A percentile compares a stretch with the other conserved stretches of the same genome.
These are phyloP conservation scores for Cantharis lateralis DNA, from an alignment of 2,888 invertebrate genomes.

Conservation along the genomic window DNA sequence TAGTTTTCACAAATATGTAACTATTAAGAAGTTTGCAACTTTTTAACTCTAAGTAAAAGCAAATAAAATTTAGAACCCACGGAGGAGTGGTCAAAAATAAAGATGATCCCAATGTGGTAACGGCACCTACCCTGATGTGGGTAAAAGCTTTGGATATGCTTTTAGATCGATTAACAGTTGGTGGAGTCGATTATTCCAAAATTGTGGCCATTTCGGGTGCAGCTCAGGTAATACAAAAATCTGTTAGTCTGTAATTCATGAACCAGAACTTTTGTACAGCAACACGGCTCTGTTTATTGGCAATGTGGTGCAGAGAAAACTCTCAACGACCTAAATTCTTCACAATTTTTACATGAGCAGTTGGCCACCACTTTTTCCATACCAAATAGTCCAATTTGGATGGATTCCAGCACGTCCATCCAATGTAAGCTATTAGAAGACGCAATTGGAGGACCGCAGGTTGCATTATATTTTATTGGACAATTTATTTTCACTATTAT, in stretches of 20 bases:
- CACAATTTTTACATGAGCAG: slow-evolving; percentile 82
- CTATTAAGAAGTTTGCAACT: neutral
- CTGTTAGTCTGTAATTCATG: neutral
- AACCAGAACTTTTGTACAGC: slow-evolving; percentile 65
- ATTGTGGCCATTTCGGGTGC: slow-evolving; percentile 88
- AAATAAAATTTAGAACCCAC: slow-evolving; percentile 60
- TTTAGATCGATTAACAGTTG: slow-evolving; percentile 79
- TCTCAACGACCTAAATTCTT: slow-evolving; percentile 69
- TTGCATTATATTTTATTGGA: slow-evolving; percentile 50
- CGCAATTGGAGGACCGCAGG: slow-evolving; percentile 71
- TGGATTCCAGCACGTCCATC: slow-evolving; percentile 84
- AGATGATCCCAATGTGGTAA: slow-evolving; percentile 62
- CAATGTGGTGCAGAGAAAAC: slow-evolving; percentile 71
- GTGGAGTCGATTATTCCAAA: slow-evolving; percentile 80
- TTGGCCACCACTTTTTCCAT: slow-evolving; percentile 78
- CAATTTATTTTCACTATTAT: neutral
- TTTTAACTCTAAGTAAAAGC: neutral
- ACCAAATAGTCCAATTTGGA: slow-evolving; percentile 90
- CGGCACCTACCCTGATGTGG: slow-evolving; percentile 91
- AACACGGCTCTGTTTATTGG: slow-evolving; percentile 99
- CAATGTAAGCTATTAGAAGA: slow-evolving; percentile 82
- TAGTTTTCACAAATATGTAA: neutral
- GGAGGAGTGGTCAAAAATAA: slow-evolving; percentile 64
- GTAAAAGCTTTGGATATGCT: slow-evolving; percentile 93
- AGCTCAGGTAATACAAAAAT: slow-evolving; percentile 72